Conservation (phyloP, 2,888 invertebrate genomes). For the Coelinius sp. region DNA sequence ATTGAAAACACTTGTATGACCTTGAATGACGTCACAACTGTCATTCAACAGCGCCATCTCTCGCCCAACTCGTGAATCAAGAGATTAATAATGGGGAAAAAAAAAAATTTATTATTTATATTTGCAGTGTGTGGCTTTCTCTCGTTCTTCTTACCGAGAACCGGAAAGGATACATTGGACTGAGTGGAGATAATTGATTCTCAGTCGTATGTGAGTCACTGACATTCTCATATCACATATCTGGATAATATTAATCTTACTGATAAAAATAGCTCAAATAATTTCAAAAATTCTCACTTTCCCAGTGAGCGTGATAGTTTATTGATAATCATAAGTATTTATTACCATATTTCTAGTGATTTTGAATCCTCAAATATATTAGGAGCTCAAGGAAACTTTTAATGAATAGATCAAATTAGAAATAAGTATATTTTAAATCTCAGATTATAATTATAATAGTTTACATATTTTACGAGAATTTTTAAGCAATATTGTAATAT, state of each 20-base stretch:
- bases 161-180: conserved; percentile 81
- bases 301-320: background rate
- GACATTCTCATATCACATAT: background rate
- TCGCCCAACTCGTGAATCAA: too few relatives aligned
- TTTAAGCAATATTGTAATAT: background rate
- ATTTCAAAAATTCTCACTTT: background rate
- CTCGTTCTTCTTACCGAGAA: conserved; percentile 83
- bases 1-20: too few relatives aligned
- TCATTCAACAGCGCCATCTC: too few relatives aligned
- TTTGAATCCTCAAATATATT: background rate
- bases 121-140: conserved; percentile 81
- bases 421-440: too few relatives aligned
- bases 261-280: too few relatives aligned
- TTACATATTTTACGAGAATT: background rate
- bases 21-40: too few relatives aligned
- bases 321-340: conserved; percentile 5
- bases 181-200: conserved; percentile 59
- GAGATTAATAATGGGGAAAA: too few relatives aligned
- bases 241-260: background rate
- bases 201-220: background rate
- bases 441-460: background rate
- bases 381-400: background rate
- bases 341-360: background rate
- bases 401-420: background rate
- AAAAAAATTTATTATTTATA: conserved; percentile 46